Conservation (phyloP, 2,797 vertebrate genomes). For the Hemitrygon akajei region DNA sequence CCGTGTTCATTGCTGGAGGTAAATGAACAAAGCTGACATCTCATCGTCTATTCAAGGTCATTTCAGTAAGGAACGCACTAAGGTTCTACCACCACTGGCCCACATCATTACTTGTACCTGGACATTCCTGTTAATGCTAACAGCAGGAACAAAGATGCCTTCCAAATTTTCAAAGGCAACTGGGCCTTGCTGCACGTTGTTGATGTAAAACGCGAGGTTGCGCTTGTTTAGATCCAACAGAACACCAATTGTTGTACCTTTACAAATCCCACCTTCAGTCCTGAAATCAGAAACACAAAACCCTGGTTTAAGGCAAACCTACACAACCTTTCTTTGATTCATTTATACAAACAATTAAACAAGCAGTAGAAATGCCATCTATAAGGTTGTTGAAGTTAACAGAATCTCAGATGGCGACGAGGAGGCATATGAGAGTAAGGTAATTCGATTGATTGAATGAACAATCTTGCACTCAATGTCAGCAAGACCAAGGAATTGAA, state of each 20-base stretch:
- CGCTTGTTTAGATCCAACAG: conserved; percentile 86
- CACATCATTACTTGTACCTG: conserved; percentile 64
- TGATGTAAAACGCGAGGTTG: conserved; percentile 86
- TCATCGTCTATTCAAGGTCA: not conserved
- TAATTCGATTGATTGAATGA: no score
- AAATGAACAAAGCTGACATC: not conserved
- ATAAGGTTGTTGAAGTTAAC: no score
- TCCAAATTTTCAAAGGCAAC: conserved; percentile 86
- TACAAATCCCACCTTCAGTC: conserved; percentile 88
- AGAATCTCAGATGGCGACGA: no score
- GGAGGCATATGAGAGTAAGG: no score
- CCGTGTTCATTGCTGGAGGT: not conserved
- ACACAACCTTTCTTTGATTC: not conserved
- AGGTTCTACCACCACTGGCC: not conserved
- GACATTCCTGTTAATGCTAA: conserved; percentile 95
- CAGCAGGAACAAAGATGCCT: conserved; percentile 88
- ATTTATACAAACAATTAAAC: conserved; percentile 15
- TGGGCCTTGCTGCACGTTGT: conserved; percentile 90
- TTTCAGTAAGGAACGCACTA: not conserved
- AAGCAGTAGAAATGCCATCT: not conserved
- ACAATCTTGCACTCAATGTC: no score
- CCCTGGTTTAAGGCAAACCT: not conserved
- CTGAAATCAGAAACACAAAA: conserved; percentile 51
- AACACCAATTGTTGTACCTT: conserved; percentile 83
- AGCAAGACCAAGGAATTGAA: no score